Conservation (phyloP, 2,888 invertebrate species). For the Ennomos erosarius region DNA sequence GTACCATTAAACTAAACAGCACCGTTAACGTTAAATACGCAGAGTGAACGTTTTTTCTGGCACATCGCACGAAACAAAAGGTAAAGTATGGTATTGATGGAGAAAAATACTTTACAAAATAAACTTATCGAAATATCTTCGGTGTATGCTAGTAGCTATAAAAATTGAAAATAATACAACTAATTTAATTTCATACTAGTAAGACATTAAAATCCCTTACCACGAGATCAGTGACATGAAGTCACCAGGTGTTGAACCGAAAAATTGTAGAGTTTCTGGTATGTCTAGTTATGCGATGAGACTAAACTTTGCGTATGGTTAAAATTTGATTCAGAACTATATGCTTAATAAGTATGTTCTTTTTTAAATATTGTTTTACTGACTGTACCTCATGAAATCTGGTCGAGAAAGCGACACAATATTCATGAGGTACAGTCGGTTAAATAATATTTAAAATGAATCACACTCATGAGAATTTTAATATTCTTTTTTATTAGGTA, state of each 20-base stretch:
- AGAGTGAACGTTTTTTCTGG: slow-evolving; percentile 52
- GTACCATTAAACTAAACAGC: slow-evolving; percentile 56
- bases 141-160: slow-evolving; percentile 85
- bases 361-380: too few relatives aligned
- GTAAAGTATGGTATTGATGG: slow-evolving; percentile 82
- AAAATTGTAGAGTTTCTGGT: slow-evolving; percentile 39
- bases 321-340: too few relatives aligned
- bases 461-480: too few relatives aligned
- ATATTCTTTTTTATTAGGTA: too few relatives aligned
- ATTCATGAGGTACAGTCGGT: too few relatives aligned
- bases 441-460: too few relatives aligned
- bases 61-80: slow-evolving; percentile 59
- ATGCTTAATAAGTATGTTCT: too few relatives aligned
- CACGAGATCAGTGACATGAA: slow-evolving; percentile 84
- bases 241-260: slow-evolving; percentile 70
- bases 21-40: slow-evolving; percentile 58
- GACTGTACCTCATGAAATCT: too few relatives aligned
- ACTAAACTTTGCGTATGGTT: slow-evolving; percentile 4
- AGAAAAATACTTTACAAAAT: slow-evolving; percentile 84
- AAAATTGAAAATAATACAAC: slow-evolving; percentile 85
- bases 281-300: slow-evolving; percentile 37
- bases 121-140: slow-evolving; percentile 86
- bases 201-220: slow-evolving; percentile 84
- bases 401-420: too few relatives aligned
- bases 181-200: slow-evolving; percentile 85